Evolutionary conservation across 1,140 invertebrate species (phyloP).

Genomic region (Zelostemma sp.): DNA sequence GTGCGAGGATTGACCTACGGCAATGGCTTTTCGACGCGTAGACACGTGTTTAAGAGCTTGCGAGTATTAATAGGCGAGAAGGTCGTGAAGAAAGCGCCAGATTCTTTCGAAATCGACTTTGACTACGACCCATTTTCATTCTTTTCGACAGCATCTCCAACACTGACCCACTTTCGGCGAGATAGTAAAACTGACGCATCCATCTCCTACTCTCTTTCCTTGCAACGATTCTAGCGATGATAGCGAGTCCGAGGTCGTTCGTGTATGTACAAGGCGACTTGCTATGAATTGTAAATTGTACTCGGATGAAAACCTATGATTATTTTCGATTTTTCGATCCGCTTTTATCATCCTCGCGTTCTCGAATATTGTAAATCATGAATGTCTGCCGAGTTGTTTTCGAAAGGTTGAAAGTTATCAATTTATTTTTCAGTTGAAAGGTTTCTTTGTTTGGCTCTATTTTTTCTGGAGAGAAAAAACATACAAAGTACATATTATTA

Average conservation of each 20-base stretch:
- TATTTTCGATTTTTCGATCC: too few relatives aligned
- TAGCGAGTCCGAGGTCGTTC: constrained; percentile 41
- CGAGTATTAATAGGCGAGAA: constrained; percentile 58
- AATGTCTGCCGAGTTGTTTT: too few relatives aligned
- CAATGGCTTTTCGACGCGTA: too few relatives aligned
- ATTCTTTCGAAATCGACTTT: constrained; percentile 55
- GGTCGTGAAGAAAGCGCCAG: constrained; percentile 62
- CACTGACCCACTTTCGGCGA: constrained; percentile 45
- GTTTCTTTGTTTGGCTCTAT: too few relatives aligned
- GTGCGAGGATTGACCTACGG: not conserved
- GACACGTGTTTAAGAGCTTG: constrained; percentile 10
- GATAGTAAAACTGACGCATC: constrained; percentile 45
- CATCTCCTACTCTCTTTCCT: constrained; percentile 36
- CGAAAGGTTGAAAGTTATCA: too few relatives aligned
- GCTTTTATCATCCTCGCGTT: too few relatives aligned
- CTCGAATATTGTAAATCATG: too few relatives aligned
- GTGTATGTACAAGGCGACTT: constrained; percentile 38
- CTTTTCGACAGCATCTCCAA: constrained; percentile 55
- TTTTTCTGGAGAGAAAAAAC: too few relatives aligned
- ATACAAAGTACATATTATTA: too few relatives aligned
- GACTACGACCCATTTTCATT: constrained; percentile 60
- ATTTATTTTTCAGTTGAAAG: too few relatives aligned
- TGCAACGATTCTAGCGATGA: constrained; percentile 44
- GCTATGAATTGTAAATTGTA: constrained; percentile 36
- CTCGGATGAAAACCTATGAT: too few relatives aligned